Evolutionary conservation across 2,113 vertebrate genomes (phyloP).

Genomic region (Thunnus thynnus): DNA sequence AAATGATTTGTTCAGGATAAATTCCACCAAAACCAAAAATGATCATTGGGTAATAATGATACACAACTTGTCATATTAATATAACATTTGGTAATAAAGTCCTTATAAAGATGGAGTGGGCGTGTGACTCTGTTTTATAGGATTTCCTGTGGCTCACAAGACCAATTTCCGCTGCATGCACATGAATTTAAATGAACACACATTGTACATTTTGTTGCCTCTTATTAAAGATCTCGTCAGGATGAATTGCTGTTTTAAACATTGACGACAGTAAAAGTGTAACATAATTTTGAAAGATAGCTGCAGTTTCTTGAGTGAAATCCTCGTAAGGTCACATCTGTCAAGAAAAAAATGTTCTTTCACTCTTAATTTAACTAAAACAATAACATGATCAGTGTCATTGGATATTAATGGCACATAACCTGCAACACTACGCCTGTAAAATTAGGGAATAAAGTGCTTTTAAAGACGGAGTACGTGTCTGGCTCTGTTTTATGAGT

Average conservation of each 20-base stretch:
- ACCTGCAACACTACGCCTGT: background rate
- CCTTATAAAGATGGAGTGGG: background rate
- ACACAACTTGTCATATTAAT: background rate
- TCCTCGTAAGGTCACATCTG: too few species aligned
- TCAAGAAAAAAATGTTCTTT: background rate
- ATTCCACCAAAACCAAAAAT: background rate
- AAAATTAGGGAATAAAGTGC: background rate
- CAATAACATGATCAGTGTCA: background rate
- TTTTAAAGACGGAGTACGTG: constrained; percentile 6
- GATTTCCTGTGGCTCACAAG: background rate
- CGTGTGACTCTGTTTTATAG: background rate
- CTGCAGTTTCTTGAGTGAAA: background rate
- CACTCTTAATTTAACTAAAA: background rate
- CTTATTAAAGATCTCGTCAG: constrained; percentile 4
- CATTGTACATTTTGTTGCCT: background rate
- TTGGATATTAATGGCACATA: background rate
- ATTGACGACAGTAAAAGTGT: background rate
- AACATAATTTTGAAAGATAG: background rate
- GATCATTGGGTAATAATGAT: background rate
- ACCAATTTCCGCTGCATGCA: background rate
- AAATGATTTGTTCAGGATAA: background rate
- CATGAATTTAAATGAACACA: constrained; percentile 2
- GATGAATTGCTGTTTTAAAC: background rate
- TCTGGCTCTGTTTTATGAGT: constrained; percentile 43
- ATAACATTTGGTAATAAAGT: background rate